Evolutionary conservation across 2,797 vertebrate genomes (phyloP).

Genomic region (Smutsia gigantea): DNA sequence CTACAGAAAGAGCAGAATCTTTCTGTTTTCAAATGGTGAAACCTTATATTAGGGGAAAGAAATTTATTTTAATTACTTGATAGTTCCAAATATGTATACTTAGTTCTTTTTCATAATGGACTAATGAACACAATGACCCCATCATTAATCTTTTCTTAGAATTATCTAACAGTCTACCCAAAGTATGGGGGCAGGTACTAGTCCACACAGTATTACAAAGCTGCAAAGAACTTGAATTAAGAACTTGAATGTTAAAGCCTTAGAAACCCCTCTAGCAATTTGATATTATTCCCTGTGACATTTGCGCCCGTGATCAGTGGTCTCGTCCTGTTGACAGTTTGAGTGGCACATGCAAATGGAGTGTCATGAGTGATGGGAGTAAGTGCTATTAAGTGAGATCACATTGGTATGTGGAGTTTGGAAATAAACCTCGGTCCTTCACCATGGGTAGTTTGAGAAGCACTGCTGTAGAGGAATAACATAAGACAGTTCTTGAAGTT

Average conservation of each 20-base stretch:
- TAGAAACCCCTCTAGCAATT: not conserved
- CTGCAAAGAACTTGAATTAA: not conserved
- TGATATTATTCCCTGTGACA: not conserved
- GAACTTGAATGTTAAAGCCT: not conserved
- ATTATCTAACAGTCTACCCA: not conserved
- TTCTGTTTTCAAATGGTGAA: not conserved
- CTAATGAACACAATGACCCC: not conserved
- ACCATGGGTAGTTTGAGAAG: not conserved
- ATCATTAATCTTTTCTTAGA: not conserved
- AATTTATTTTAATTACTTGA: not conserved
- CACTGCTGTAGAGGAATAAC: not conserved
- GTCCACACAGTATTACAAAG: not conserved
- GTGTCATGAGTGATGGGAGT: not conserved
- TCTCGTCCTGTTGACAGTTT: not conserved
- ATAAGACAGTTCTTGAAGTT: not conserved
- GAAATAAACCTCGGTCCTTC: not conserved
- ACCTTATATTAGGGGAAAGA: constrained; percentile 34
- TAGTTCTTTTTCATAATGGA: not conserved
- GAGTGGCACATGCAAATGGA: not conserved
- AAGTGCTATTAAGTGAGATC: not conserved
- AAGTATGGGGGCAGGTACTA: not conserved
- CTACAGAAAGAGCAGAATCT: not conserved
- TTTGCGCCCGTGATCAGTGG: not conserved
- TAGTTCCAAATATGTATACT: not conserved
- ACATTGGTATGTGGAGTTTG: not conserved